Evolutionary conservation across 2,888 invertebrate species (phyloP).

Genomic region (Tetanocera ferruginea): DNA sequence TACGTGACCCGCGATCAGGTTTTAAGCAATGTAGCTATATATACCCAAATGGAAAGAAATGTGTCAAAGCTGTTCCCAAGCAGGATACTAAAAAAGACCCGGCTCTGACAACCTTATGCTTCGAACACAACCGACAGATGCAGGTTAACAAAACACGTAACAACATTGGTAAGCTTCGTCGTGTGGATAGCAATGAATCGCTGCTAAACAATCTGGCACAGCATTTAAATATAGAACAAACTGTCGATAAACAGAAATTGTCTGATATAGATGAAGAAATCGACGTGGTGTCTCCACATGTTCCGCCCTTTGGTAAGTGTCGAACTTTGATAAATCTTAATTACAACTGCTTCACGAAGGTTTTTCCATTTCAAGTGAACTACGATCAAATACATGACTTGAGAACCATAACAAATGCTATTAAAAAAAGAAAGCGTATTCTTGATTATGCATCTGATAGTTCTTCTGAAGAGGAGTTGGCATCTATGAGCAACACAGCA

Average conservation of each 20-base stretch:
- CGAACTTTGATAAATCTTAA: too few relatives aligned
- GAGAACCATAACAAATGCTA: slow-evolving; percentile 72
- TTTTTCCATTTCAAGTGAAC: slow-evolving; percentile 53
- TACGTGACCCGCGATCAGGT: slow-evolving; percentile 86
- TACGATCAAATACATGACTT: slow-evolving; percentile 70
- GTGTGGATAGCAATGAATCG: slow-evolving; percentile 78
- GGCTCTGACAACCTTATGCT: slow-evolving; percentile 75
- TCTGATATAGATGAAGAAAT: slow-evolving; percentile 69
- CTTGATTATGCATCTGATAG: slow-evolving; percentile 83
- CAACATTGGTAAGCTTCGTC: slow-evolving; percentile 73
- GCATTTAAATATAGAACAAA: slow-evolving; percentile 72
- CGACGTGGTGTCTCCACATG: slow-evolving; percentile 71
- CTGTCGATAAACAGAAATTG: slow-evolving; percentile 33
- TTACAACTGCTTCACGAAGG: neutral
- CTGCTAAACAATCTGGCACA: slow-evolving; percentile 77
- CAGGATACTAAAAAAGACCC: slow-evolving; percentile 79
- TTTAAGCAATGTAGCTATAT: slow-evolving; percentile 85
- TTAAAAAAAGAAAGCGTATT: slow-evolving; percentile 72
- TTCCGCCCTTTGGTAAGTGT: slow-evolving; percentile 75
- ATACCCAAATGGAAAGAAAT: slow-evolving; percentile 78
- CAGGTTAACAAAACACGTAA: slow-evolving; percentile 76
- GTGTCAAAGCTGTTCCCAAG: slow-evolving; percentile 83
- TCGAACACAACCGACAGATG: slow-evolving; percentile 78
- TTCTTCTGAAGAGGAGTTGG: slow-evolving; percentile 74
- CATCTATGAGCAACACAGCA: slow-evolving; percentile 76